Evolutionary conservation across 2,888 invertebrate genomes (phyloP).

Genomic region (Dicyrtomina minuta): DNA sequence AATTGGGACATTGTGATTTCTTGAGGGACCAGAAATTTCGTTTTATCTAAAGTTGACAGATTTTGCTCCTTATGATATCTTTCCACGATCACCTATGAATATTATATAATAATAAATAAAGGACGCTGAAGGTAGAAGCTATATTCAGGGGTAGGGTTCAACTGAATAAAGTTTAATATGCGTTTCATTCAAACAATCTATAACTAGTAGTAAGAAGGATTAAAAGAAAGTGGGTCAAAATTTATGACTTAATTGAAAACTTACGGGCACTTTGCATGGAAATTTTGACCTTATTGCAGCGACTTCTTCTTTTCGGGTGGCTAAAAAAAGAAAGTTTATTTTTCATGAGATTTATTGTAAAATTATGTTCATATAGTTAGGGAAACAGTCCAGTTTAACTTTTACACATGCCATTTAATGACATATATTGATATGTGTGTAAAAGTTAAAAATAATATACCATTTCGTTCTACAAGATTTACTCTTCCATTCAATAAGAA

Average conservation of each 20-base stretch:
- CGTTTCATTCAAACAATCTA: neutral
- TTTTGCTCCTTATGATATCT: slow-evolving; percentile 74
- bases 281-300: slow-evolving; percentile 75
- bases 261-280: slow-evolving; percentile 78
- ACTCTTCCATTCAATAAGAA: no score
- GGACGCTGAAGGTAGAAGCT: neutral
- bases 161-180: neutral
- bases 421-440: no score
- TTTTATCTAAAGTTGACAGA: slow-evolving; percentile 76
- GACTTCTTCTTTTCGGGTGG: slow-evolving; percentile 72
- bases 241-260: slow-evolving; percentile 57
- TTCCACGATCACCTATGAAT: slow-evolving; percentile 75
- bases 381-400: neutral
- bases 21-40: slow-evolving; percentile 84
- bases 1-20: slow-evolving; percentile 88
- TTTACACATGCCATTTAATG: neutral
- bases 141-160: neutral
- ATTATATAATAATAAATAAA: no score
- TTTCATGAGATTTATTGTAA: slow-evolving; percentile 5
- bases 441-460: no score
- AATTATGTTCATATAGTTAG: slow-evolving; percentile 23
- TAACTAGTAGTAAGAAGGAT: no score
- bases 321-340: slow-evolving; percentile 61
- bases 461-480: no score
- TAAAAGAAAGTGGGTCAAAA: no score